phyloP scores from a whole-genome alignment of 2,113 vertebrate genomes.

The Tragelaphus scriptus region DNA sequence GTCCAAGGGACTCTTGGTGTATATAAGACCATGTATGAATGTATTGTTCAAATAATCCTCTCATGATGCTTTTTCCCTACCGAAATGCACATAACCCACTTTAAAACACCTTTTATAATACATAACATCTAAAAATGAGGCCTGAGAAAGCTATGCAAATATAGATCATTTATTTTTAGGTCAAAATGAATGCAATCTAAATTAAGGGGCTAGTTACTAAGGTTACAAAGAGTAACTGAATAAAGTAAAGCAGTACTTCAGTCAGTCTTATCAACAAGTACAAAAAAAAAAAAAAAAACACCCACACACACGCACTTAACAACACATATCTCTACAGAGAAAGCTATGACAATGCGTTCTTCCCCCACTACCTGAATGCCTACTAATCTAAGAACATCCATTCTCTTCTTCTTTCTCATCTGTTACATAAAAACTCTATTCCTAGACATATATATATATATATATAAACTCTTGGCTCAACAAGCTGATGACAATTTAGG shows the following conservation, averaged over 20 bases:
- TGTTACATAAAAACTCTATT: not conserved
- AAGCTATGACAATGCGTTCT: not conserved
- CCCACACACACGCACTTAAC: not conserved
- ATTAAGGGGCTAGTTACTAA: conserved; percentile 63
- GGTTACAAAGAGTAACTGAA: conserved; percentile 41
- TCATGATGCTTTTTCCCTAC: not conserved
- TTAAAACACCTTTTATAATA: conserved; percentile 16
- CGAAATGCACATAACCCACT: not conserved
- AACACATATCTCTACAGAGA: not conserved
- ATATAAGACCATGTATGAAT: not conserved
- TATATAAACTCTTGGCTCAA: not conserved
- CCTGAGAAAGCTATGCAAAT: conserved; percentile 38
- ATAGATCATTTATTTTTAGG: conserved; percentile 51
- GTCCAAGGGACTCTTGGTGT: not conserved
- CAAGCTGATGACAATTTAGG: not conserved
- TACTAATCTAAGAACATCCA: not conserved
- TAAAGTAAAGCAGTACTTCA: conserved; percentile 16
- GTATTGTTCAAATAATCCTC: not conserved
- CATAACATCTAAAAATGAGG: conserved; percentile 27
- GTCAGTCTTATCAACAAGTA: conserved; percentile 2
- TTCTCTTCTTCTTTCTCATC: not conserved
- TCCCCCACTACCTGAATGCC: not conserved
- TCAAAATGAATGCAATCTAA: conserved; percentile 52
- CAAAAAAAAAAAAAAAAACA: not conserved
- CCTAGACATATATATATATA: not conserved